Conservation (phyloP, 2,113 vertebrate genomes). For the Mus spicilegus region DNA sequence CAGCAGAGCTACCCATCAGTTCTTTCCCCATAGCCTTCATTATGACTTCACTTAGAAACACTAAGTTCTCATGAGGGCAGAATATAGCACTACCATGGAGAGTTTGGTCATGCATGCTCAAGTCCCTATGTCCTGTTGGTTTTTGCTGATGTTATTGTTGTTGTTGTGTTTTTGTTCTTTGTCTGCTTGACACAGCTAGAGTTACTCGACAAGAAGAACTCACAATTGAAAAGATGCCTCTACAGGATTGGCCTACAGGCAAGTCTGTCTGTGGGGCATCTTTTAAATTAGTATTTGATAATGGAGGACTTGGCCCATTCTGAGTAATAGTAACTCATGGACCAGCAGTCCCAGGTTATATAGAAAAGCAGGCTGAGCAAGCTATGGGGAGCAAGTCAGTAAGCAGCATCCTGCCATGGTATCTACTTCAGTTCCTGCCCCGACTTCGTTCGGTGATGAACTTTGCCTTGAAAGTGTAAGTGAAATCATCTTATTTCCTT, state of each 20-base stretch:
- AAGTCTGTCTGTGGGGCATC: background rate
- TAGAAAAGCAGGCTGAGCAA: too few relatives aligned
- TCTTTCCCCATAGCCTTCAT: too few relatives aligned
- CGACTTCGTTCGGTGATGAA: background rate
- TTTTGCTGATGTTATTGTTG: background rate
- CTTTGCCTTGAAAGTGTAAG: background rate
- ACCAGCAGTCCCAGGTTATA: background rate
- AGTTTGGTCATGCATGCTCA: background rate
- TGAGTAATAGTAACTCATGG: background rate
- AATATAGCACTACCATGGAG: background rate
- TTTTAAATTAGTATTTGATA: background rate
- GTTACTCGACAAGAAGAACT: background rate
- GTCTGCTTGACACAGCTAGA: background rate
- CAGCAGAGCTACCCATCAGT: rapidly evolving
- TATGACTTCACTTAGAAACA: background rate
- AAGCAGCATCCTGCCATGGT: too few relatives aligned
- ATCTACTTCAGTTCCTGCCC: background rate
- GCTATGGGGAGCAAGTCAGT: background rate
- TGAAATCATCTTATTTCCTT: background rate
- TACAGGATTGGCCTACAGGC: background rate
- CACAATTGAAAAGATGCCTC: background rate
- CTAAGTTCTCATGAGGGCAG: background rate
- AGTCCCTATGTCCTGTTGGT: background rate
- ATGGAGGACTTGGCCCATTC: background rate
- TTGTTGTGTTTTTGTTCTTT: background rate